phyloP scores from a whole-genome alignment of 2,888 invertebrate species.

The Diabrotica balteata region DNA sequence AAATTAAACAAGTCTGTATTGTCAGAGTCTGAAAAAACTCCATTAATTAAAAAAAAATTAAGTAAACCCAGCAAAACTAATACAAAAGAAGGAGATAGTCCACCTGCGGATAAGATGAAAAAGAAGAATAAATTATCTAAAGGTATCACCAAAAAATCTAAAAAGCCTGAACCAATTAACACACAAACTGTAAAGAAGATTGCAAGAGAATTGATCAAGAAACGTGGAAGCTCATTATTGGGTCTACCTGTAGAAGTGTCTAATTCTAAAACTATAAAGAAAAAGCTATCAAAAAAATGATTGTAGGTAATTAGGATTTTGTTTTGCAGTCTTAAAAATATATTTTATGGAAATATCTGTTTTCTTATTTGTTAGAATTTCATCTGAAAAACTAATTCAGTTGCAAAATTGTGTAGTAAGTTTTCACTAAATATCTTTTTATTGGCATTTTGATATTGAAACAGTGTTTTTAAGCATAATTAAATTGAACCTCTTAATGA shows the following conservation, averaged over 20 bases:
- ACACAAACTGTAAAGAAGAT: slow-evolving; percentile 38
- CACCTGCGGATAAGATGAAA: slow-evolving; percentile 15
- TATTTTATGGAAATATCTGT: not conserved
- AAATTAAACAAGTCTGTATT: not conserved
- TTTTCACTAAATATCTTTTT: no score
- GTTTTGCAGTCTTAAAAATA: slow-evolving; percentile 3
- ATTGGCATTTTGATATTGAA: no score
- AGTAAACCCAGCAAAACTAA: not conserved
- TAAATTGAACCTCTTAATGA: no score
- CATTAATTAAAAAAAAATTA: slow-evolving; percentile 1
- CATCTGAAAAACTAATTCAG: no score
- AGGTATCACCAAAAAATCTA: slow-evolving; percentile 23
- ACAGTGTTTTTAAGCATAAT: no score
- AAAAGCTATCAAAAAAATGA: slow-evolving; percentile 12
- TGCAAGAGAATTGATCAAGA: slow-evolving; percentile 42
- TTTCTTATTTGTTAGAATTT: not conserved
- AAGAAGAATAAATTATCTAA: slow-evolving; percentile 27
- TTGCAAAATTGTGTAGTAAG: no score
- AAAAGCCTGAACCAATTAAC: slow-evolving; percentile 33
- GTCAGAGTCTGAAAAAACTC: not conserved
- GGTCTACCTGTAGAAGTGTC: slow-evolving; percentile 12
- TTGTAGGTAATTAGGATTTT: not conserved
- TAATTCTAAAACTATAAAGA: slow-evolving; percentile 29
- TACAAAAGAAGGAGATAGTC: not conserved
- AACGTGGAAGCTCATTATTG: slow-evolving; percentile 38